Conservation (phyloP, 2,888 invertebrate species). For the Trichogramma dendrolimi region DNA sequence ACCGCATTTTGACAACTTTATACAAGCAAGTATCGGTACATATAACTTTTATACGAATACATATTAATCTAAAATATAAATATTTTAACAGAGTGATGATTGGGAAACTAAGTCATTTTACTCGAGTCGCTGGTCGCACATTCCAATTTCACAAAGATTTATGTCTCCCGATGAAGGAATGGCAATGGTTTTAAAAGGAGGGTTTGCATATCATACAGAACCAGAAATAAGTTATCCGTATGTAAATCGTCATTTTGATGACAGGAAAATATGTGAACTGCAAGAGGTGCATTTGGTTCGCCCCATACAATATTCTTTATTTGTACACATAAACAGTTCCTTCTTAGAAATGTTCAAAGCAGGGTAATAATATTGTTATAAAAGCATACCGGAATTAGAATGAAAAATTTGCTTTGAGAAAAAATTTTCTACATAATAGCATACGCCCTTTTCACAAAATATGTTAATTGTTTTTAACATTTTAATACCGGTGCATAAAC, state of each 20-base stretch:
- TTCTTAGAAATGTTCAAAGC: conserved; percentile 42
- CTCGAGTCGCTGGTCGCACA: conserved; percentile 34
- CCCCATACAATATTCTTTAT: conserved; percentile 26
- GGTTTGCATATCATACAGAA: conserved; percentile 44
- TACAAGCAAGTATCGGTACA: conserved; percentile 21
- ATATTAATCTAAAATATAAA: not conserved
- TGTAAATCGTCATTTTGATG: conserved; percentile 39
- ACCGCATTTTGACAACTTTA: conserved; percentile 35
- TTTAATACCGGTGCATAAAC: no score
- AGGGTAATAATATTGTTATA: conserved; percentile 33
- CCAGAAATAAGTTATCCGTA: conserved; percentile 43
- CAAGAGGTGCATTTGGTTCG: conserved; percentile 41
- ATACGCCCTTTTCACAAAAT: no score
- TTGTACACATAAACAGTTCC: conserved; percentile 39
- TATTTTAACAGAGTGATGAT: conserved; percentile 33
- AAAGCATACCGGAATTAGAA: not conserved
- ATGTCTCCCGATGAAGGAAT: conserved; percentile 39
- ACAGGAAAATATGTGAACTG: conserved; percentile 41
- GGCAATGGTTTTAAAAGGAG: conserved; percentile 36
- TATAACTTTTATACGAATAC: not conserved
- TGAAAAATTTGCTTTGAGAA: not conserved
- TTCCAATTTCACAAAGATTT: conserved; percentile 38
- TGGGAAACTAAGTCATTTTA: conserved; percentile 38
- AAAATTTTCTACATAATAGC: no score
- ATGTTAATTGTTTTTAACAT: not conserved